Base-by-base conservation (phyloP, 35 echinoderm and acorn worm species). In the Heliocidaris erythrogramma region DNA sequence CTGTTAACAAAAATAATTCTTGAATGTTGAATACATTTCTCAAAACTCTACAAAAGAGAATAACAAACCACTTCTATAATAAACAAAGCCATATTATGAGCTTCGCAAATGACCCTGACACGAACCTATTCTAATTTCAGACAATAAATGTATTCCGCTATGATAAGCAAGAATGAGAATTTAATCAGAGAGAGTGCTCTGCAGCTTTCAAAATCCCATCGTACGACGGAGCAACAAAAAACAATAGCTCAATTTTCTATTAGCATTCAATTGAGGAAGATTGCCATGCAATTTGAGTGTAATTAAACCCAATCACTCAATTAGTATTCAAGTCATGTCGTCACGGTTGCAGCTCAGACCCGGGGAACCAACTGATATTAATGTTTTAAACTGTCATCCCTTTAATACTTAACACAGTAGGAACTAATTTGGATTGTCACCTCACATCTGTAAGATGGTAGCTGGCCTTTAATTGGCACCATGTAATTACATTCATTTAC, bases 301-400 rank as follows among this genome's bases (percentile, higher is more conserved):
- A 78, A 78, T 78, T 78, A 78, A 78, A 78, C 65, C 65, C 65
- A 78, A 78, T 78, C 65, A 78, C 65, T 78, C 21, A n/a, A 78
- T 78, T 78, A 78, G 65, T n/a, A 27, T 7, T 78, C 27, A 24
- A 78, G 65, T 78, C 65, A 78, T 78, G 27, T 78, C 14, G 27
- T 78, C 18, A 78, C 17, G 27, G 65, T 27, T 7, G 18, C 65
- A 18, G 18, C 7, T 60, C 59, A 12, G 12, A 60, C 27, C 24
- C 8, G 27, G 35, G 65, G 65, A 78, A 78, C 65, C 65, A 78
- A 7, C 0, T n/a, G 65, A n/a, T 78, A 78, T 78, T 78, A 78
- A 78, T 78, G 21, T 27, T 78, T 78, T 78, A 78, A 78, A 78
- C 65, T 78, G 65, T n/a, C 21, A 29, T 78, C 65, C 27, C 18